phyloP scores from a whole-genome alignment of 2,797 vertebrate species.

The Acipenser oxyrinchus region DNA sequence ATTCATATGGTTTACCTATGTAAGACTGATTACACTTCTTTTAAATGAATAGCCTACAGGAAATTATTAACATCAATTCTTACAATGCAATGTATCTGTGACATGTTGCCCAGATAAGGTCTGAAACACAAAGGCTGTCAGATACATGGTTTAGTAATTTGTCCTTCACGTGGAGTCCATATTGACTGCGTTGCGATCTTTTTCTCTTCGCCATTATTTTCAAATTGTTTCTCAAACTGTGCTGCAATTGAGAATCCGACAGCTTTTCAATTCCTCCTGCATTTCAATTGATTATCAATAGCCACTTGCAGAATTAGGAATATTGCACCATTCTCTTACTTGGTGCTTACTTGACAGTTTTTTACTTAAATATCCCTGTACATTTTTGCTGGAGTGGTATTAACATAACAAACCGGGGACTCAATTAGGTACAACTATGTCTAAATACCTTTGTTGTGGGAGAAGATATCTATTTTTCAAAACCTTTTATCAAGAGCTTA shows the following conservation, averaged over 20 bases:
- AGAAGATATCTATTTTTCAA: no score
- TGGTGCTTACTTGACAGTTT: constrained; percentile 52
- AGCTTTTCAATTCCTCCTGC: constrained; percentile 87
- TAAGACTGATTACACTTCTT: no score
- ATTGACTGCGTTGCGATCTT: constrained; percentile 79
- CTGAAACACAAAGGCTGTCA: constrained; percentile 40
- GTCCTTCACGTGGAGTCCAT: constrained; percentile 85
- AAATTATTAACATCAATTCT: constrained; percentile 44
- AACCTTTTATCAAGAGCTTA: no score
- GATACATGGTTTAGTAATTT: constrained; percentile 62
- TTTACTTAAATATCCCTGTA: constrained; percentile 79
- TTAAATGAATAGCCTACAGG: constrained; percentile 30
- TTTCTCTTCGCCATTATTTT: constrained; percentile 89
- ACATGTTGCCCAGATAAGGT: constrained; percentile 46
- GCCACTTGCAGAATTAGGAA: constrained; percentile 74
- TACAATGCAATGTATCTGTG: constrained; percentile 49
- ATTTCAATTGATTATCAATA: constrained; percentile 98
- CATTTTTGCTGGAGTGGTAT: constrained; percentile 53
- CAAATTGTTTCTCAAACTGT: constrained; percentile 97
- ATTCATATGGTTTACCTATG: no score
- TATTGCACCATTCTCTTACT: constrained; percentile 63
- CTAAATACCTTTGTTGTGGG: constrained; percentile 1
- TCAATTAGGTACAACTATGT: constrained; percentile 72
- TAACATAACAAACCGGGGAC: constrained; percentile 73
- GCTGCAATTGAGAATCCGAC: constrained; percentile 91